These are phyloP conservation scores for Drosophila kurseongensis DNA, from an alignment of 1,140 invertebrate genomes.

Conservation along the genomic window DNA sequence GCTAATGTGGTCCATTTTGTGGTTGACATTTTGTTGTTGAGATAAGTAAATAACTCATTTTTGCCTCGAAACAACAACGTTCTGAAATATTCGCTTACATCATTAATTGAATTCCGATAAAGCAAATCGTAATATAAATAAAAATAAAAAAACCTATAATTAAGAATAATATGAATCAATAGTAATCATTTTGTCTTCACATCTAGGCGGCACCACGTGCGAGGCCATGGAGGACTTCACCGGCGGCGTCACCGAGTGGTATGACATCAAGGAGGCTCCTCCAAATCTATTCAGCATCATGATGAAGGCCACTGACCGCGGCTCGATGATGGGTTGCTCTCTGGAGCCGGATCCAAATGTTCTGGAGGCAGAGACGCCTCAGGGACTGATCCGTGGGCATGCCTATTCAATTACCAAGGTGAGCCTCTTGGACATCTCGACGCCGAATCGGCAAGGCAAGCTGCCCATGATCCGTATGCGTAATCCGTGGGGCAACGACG, in stretches of 20 bases:
- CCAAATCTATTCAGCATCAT: slow-evolving; percentile 96
- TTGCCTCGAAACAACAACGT: too few relatives aligned
- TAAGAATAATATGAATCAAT: too few relatives aligned
- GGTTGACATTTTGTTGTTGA: background rate
- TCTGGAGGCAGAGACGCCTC: slow-evolving; percentile 94
- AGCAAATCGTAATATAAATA: too few relatives aligned
- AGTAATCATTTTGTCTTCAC: background rate
- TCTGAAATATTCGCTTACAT: too few relatives aligned
- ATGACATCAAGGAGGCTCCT: slow-evolving; percentile 94
- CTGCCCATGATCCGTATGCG: slow-evolving; percentile 93
- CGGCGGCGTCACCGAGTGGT: slow-evolving; percentile 98
- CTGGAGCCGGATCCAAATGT: slow-evolving; percentile 96
- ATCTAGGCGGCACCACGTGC: slow-evolving; percentile 94
- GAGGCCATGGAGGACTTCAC: slow-evolving; percentile 99
- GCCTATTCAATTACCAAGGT: slow-evolving; percentile 98
- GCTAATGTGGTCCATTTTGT: background rate
- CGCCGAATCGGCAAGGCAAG: slow-evolving; percentile 91
- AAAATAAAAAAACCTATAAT: background rate
- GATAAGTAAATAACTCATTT: too few relatives aligned
- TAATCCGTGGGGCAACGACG: slow-evolving; percentile 99
- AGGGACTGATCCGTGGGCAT: slow-evolving; percentile 97
- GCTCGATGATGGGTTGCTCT: slow-evolving; percentile 98
- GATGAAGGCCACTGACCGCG: slow-evolving; percentile 95
- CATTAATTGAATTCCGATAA: too few relatives aligned
- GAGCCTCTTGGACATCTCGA: slow-evolving; percentile 94